These are phyloP conservation scores for Pyrgilauda ruficollis DNA, from an alignment of 2,113 vertebrate species.

Conservation along the genomic window DNA sequence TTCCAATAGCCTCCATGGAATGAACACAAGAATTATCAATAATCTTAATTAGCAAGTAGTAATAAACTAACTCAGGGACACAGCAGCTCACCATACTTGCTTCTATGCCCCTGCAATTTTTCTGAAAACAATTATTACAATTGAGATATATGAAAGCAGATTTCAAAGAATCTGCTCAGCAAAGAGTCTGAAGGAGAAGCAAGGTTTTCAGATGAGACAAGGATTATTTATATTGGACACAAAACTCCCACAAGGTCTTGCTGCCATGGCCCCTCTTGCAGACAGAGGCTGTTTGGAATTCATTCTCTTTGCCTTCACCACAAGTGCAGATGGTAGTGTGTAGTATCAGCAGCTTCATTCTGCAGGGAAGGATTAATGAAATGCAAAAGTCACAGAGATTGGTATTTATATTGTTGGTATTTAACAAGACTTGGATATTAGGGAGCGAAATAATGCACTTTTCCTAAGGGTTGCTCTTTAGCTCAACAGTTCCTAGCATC, in stretches of 20 bases:
- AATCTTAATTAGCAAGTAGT: slow-evolving; percentile 2
- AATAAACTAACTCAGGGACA: neutral
- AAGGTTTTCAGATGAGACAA: neutral
- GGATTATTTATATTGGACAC: neutral
- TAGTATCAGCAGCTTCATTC: neutral
- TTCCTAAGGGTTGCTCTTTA: neutral
- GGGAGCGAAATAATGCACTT: neutral
- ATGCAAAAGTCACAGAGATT: neutral
- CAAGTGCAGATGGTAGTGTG: neutral
- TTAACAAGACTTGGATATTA: neutral
- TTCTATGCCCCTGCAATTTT: neutral
- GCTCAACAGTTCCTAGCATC: neutral
- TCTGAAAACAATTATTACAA: neutral
- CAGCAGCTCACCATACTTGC: neutral
- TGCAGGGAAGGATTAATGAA: neutral
- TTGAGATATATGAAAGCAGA: neutral
- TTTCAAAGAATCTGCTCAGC: neutral
- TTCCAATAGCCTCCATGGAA: neutral
- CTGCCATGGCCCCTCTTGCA: neutral
- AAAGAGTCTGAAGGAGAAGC: neutral
- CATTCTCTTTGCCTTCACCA: neutral
- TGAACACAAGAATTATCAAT: neutral
- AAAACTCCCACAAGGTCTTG: neutral
- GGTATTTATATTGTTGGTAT: neutral
- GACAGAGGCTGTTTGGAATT: neutral